These are phyloP conservation scores for Hassar affinis DNA, from an alignment of 2,113 vertebrate species.

Conservation along the genomic window DNA sequence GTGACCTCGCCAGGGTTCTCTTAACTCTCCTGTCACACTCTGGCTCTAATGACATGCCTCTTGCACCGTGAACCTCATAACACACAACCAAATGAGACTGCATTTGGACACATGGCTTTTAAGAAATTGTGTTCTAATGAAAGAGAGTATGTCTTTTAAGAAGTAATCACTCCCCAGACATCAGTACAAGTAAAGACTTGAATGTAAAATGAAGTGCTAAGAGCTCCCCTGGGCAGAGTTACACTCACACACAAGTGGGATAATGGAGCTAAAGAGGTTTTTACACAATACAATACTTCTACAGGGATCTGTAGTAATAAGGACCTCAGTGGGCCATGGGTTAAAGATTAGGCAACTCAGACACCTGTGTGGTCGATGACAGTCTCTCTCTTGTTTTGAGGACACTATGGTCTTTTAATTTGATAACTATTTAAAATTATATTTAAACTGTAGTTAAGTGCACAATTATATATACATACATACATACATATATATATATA, in stretches of 20 bases:
- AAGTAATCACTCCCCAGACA: constrained; percentile 23
- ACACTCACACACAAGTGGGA: not conserved
- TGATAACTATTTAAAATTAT: too few relatives aligned
- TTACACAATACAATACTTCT: not conserved
- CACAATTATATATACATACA: too few relatives aligned
- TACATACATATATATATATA: too few relatives aligned
- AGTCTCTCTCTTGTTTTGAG: not conserved
- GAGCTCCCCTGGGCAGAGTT: constrained; percentile 8
- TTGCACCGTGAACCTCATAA: constrained; percentile 6
- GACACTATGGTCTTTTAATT: not conserved
- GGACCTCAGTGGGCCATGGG: not conserved
- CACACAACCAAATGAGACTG: constrained; percentile 16
- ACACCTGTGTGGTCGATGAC: not conserved
- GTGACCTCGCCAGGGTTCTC: constrained; percentile 41
- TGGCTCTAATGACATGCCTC: constrained; percentile 29
- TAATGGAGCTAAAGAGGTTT: constrained; percentile 32
- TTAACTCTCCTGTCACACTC: constrained; percentile 47
- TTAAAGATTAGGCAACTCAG: not conserved
- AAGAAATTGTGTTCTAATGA: constrained; percentile 19
- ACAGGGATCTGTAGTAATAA: not conserved
- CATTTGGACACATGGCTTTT: constrained; percentile 32
- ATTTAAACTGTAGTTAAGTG: too few relatives aligned
- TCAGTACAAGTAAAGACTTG: not conserved
- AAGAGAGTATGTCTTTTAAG: not conserved
- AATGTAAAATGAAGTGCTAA: constrained; percentile 9